Evolutionary conservation across 37 sponge, comb jelly and placozoan species (phyloP), one percentile per base, ranked within the genome.

Genomic region (Aplysina aerophoba): DNA sequence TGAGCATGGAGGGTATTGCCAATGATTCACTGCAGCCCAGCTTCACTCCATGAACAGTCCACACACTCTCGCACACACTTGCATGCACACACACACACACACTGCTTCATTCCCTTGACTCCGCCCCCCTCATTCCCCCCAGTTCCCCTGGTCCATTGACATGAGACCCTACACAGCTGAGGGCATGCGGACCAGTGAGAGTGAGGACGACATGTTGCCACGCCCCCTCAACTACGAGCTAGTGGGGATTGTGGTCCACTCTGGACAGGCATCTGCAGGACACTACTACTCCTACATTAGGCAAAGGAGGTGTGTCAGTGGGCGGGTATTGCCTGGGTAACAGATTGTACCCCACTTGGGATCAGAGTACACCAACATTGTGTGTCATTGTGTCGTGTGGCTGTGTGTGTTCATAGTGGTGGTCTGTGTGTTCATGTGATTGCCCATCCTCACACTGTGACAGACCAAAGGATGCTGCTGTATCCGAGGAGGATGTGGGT

Each of bases 201-300:
- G 86, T n/a, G 89, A 83, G 20, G 80, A 68, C 31, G 90, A 86
- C 57, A 60, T 33, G 20, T 30, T 83, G 24, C 59, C 35, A 6
- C 44, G 82, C 84, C 62, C 60, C 17, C 55, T 73, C 21, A 79
- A 85, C 56, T 97, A 92, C 81, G 88, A 91, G 68, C 85, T 97
- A 35, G 74, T 81, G 27, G 98, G 98, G 22, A 88, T 97, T 15
- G 89, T 97, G 66, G 98, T 97, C 4, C 98, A 97, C 86, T 88
- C 88, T 0, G 98, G 98, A 28, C 98, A 97, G 55, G 98, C 98
- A 6, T 88, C 97, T 25, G 96, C 98, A 6, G 98, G 98, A 2
- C 98, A 97, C 84, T 97, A 97, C 87, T 97, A 97, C 82, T 90
- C 95, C 17, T 97, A 93, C 85, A 92, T 95, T 80, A 95, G 89